Base-by-base conservation (phyloP, 1,140 invertebrate genomes). In the Trachymyrmex cornetzi region DNA sequence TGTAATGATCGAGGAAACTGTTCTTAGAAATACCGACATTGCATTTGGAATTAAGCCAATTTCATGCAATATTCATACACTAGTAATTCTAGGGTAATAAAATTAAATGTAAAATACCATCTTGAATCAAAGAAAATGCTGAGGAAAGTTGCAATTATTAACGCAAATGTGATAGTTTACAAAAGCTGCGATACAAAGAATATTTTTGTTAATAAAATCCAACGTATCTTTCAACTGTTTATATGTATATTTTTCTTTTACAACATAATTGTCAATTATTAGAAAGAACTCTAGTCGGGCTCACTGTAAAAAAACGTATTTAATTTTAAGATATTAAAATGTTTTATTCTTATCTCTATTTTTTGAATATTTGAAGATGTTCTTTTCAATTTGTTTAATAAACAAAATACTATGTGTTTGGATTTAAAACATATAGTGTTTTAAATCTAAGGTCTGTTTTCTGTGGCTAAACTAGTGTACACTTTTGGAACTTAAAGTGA, bases 11-110 rank as follows among this genome's bases (percentile, higher is more conserved):
- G 19, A 59, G 63, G 14, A 82, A 82, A 53, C 44, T 72, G 16
- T 72, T 72, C 48, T 72, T 50, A 48, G 24, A 59, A 74, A 59
- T 72, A 75, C 66, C 1, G 34, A 75, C 53, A 61, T 74, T 74
- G 12, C 44, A 66, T 79, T 79, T 79, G 44, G 19, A n/a, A 69
- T 0, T 81, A 55, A 69, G 48, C 30, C n/a, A 82, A 55, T 50
- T 12, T 59, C 24, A 22, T 61, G 22, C 7, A 82, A 74, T 82
- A 38, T 61, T 82, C 9, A 67, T 66, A 30, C 27, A 12, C 12
- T 48, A 19, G 5, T 50, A 71, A 44, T 38, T 12, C 11, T 34
- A 16, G 14, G 1, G 1, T 59, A 48, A 59, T 81, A n/a, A 82
- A 81, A 16, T 69, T 71, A 69, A 69, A 69, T 0, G 9, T 24